Conservation (phyloP, 2,113 vertebrate genomes). For the Struthio camelus region DNA sequence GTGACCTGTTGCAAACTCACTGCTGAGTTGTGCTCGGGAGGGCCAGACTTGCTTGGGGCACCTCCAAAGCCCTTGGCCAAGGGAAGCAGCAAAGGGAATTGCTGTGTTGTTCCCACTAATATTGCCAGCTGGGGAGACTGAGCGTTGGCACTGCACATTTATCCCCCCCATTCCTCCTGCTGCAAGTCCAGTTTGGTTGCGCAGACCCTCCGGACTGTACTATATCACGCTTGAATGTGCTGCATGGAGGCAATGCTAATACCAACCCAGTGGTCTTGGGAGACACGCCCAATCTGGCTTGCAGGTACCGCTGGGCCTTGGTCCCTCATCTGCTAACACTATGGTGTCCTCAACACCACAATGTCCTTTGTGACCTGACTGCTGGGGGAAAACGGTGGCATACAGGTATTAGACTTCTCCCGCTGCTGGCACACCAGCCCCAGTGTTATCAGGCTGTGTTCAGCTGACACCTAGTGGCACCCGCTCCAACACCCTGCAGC, state of each 20-base stretch:
- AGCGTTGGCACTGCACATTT: neutral
- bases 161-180: fast-evolving
- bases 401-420: fast-evolving
- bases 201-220: neutral
- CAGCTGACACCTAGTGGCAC: neutral
- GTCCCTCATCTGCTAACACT: neutral
- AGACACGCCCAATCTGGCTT: neutral
- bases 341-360: neutral
- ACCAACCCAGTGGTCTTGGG: fast-evolving
- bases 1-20: fast-evolving
- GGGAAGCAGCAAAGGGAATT: neutral
- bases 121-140: neutral
- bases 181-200: neutral
- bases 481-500: fast-evolving
- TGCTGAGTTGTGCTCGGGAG: neutral
- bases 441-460: fast-evolving
- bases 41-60: neutral
- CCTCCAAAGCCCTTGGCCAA: too few species aligned
- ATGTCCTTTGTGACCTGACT: neutral
- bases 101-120: neutral
- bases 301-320: neutral
- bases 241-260: neutral
- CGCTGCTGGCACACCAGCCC: neutral
- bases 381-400: neutral
- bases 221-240: fast-evolving